Conservation (phyloP, 2,888 invertebrate genomes). For the Morpho helenor region DNA sequence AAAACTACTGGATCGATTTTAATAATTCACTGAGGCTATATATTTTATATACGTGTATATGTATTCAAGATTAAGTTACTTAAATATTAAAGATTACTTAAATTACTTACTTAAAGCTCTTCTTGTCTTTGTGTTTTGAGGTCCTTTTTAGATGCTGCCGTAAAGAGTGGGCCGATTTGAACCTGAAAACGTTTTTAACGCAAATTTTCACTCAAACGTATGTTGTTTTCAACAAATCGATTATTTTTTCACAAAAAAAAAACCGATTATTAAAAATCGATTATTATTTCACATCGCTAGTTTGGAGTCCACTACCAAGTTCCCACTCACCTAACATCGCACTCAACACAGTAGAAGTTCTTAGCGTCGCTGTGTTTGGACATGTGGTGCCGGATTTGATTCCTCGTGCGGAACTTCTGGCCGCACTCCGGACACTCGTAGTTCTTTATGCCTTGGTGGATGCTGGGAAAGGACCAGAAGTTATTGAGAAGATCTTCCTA, state of each 20-base stretch:
- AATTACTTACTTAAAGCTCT: conserved; percentile 53
- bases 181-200: conserved; percentile 37
- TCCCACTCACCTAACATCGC: conserved; percentile 43
- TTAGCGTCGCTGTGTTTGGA: conserved; percentile 50
- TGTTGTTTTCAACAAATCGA: too few relatives aligned
- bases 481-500: too few relatives aligned
- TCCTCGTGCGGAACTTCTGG: conserved; percentile 54
- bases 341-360: conserved; percentile 64
- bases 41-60: too few relatives aligned
- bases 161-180: conserved; percentile 60
- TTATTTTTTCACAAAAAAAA: too few relatives aligned
- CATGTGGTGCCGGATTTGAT: conserved; percentile 62
- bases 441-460: conserved; percentile 64
- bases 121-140: conserved; percentile 54
- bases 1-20: too few relatives aligned
- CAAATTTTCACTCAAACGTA: too few relatives aligned
- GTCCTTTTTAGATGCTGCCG: conserved; percentile 55
- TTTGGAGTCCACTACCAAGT: neutral
- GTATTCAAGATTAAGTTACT: too few relatives aligned
- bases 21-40: too few relatives aligned
- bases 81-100: too few relatives aligned
- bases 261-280: too few relatives aligned
- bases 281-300: neutral
- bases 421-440: conserved; percentile 56
- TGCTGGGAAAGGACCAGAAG: conserved; percentile 36